Evolutionary conservation across 2,113 vertebrate genomes (phyloP).

Genomic region (Ictidomys tridecemlineatus): DNA sequence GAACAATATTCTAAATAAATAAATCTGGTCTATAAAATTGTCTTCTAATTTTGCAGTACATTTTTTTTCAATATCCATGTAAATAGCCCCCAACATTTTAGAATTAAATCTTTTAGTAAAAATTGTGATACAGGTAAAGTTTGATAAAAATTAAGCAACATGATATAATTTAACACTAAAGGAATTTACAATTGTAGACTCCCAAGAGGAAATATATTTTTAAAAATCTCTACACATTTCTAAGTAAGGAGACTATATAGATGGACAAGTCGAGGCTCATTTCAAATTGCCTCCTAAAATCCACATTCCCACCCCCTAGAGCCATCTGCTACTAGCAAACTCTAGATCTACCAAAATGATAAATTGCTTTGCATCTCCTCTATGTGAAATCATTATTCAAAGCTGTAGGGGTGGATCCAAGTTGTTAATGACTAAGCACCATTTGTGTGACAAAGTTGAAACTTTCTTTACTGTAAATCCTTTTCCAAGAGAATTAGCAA

Average conservation of each 20-base stretch:
- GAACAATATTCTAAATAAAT: constrained; percentile 37
- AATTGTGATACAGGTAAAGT: neutral
- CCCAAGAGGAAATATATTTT: neutral
- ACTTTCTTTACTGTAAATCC: constrained; percentile 7
- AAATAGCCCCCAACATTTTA: constrained; percentile 29
- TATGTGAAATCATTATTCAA: constrained; percentile 74
- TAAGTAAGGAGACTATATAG: neutral
- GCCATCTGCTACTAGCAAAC: constrained; percentile 55
- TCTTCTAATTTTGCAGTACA: constrained; percentile 35
- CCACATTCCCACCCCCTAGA: constrained; percentile 10
- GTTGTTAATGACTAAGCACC: constrained; percentile 68
- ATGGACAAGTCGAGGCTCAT: constrained; percentile 55
- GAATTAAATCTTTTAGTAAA: constrained; percentile 45
- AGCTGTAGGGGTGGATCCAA: constrained; percentile 60
- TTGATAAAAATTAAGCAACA: neutral
- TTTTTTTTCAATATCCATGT: neutral
- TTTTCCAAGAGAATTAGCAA: constrained; percentile 35
- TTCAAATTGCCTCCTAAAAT: constrained; percentile 61
- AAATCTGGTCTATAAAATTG: neutral
- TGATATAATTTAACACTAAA: neutral
- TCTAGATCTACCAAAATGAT: constrained; percentile 60
- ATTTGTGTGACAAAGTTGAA: constrained; percentile 45
- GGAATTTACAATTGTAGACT: neutral
- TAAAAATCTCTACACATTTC: constrained; percentile 30
- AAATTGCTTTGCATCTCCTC: constrained; percentile 68